These are phyloP conservation scores for Rhingia campestris DNA, from an alignment of 2,888 invertebrate genomes.

Conservation along the genomic window DNA sequence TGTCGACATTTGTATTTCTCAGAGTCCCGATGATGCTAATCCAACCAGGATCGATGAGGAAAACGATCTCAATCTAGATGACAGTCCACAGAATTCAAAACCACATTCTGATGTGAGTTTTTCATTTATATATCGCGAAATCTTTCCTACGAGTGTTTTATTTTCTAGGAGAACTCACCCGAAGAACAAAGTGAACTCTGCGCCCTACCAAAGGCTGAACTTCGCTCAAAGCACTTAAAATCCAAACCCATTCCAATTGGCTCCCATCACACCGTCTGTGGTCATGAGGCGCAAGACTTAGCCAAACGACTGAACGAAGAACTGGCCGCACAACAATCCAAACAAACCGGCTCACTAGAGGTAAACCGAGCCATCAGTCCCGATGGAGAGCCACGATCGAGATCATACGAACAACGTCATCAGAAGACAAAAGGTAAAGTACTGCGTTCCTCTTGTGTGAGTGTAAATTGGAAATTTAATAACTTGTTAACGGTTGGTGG, in stretches of 20 bases:
- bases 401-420: slow-evolving; percentile 87
- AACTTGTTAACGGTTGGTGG: slow-evolving; percentile 62
- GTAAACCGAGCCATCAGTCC: slow-evolving; percentile 83
- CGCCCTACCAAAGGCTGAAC: slow-evolving; percentile 79
- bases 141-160: not conserved
- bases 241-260: slow-evolving; percentile 90
- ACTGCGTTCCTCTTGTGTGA: slow-evolving; percentile 26
- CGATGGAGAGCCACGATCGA: slow-evolving; percentile 86
- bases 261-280: slow-evolving; percentile 88
- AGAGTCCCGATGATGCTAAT: slow-evolving; percentile 87
- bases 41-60: slow-evolving; percentile 89
- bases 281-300: slow-evolving; percentile 90
- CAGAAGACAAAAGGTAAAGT: slow-evolving; percentile 79
- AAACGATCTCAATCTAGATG: slow-evolving; percentile 83
- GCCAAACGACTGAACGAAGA: slow-evolving; percentile 88
- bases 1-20: slow-evolving; percentile 76
- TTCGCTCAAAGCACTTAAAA: slow-evolving; percentile 83
- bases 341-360: slow-evolving; percentile 78
- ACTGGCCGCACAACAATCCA: slow-evolving; percentile 82
- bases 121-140: not conserved
- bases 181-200: slow-evolving; percentile 76
- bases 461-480: slow-evolving; percentile 66
- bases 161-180: slow-evolving; percentile 68
- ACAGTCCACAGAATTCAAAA: slow-evolving; percentile 75
- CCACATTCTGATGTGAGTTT: slow-evolving; percentile 76